phyloP scores from a whole-genome alignment of 2,797 vertebrate species.

The Catostomus latipinnis region DNA sequence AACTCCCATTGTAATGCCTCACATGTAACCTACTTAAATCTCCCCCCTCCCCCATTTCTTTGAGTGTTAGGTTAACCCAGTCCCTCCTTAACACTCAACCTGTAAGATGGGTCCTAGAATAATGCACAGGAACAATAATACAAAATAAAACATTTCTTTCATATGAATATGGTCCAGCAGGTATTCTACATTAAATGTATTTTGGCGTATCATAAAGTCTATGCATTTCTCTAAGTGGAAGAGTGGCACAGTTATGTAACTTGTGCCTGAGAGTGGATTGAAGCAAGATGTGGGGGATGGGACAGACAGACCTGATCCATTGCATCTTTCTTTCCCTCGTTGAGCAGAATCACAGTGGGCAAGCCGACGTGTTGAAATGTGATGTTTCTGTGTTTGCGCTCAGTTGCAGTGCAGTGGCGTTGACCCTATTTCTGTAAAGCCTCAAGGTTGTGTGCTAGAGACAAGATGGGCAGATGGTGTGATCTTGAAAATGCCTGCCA shows the following conservation, averaged over 20 bases:
- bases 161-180: no score
- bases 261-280: slow-evolving; percentile 65
- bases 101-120: not conserved
- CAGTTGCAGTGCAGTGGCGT: slow-evolving; percentile 10
- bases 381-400: slow-evolving; percentile 22
- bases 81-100: not conserved
- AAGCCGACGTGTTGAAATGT: slow-evolving; percentile 34
- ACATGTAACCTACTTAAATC: slow-evolving; percentile 33
- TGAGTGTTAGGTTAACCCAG: not conserved
- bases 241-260: slow-evolving; percentile 80
- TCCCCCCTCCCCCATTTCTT: not conserved
- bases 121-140: no score
- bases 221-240: slow-evolving; percentile 40
- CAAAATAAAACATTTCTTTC: no score
- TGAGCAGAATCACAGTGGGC: slow-evolving; percentile 41
- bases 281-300: slow-evolving; percentile 61
- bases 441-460: slow-evolving; percentile 51
- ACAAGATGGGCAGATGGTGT: slow-evolving; percentile 49
- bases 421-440: slow-evolving; percentile 55
- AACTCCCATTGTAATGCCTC: slow-evolving; percentile 41
- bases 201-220: slow-evolving; percentile 16
- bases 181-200: no score
- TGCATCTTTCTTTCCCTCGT: slow-evolving; percentile 43
- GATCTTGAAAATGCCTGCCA: slow-evolving; percentile 36
- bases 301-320: slow-evolving; percentile 48